phyloP scores from a whole-genome alignment of 2,797 vertebrate genomes.

The Muscicapa striata region DNA sequence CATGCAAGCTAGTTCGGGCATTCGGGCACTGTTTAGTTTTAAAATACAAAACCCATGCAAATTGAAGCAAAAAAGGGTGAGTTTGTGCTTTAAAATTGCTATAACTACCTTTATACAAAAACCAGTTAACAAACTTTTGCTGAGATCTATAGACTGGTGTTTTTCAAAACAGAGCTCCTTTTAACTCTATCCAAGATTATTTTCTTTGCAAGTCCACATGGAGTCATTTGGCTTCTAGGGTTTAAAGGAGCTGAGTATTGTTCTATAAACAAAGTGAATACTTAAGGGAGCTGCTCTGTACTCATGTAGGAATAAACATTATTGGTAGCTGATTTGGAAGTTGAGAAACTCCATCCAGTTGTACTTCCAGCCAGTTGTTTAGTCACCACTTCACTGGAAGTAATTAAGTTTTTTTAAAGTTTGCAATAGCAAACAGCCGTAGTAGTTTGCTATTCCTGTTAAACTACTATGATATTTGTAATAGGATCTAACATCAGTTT shows the following conservation, averaged over 20 bases:
- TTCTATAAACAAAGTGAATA: not conserved
- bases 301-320: not conserved
- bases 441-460: not conserved
- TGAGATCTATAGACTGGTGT: rapidly evolving
- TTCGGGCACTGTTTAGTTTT: not conserved
- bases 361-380: not conserved
- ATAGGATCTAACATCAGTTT: not conserved
- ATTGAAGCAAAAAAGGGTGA: not conserved
- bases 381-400: not conserved
- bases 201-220: not conserved
- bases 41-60: not conserved
- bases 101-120: not conserved
- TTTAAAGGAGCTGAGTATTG: not conserved
- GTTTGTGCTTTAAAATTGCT: not conserved
- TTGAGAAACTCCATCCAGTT: not conserved
- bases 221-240: not conserved
- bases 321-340: not conserved
- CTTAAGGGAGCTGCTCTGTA: not conserved
- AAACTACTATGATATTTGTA: not conserved
- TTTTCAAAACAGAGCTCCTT: not conserved
- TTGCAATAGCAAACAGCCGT: not conserved
- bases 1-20: not conserved
- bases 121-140: not conserved
- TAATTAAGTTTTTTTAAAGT: not conserved
- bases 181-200: not conserved